Percentiles rank a stretch among this genome's conserved stretches.
Conservation (phyloP, 2,888 invertebrate species). For the Tachina lurida region DNA sequence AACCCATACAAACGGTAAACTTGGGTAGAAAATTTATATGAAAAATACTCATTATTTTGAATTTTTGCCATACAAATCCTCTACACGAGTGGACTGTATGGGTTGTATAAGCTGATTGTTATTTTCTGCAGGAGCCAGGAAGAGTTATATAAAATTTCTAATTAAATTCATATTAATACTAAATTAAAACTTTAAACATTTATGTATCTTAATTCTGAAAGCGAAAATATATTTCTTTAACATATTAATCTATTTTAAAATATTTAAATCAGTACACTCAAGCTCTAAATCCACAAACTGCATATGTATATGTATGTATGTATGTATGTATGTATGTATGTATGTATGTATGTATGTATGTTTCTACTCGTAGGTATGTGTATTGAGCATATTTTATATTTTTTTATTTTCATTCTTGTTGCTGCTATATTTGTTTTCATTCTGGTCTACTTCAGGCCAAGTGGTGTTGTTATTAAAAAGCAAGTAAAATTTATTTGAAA, state of each 20-base stretch:
- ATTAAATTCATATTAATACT: background rate
- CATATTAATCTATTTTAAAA: conserved; percentile 16
- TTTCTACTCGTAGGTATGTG: background rate
- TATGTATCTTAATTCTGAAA: conserved; percentile 2
- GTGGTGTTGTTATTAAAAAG: conserved; percentile 55
- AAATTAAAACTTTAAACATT: background rate
- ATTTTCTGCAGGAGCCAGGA: too few relatives aligned
- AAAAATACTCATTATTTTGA: too few relatives aligned
- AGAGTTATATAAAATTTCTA: background rate
- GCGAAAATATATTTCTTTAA: conserved; percentile 26
- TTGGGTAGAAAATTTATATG: too few relatives aligned
- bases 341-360: conserved; percentile 21
- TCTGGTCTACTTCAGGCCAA: conserved; percentile 49
- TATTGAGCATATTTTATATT: background rate
- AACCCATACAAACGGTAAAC: too few relatives aligned
- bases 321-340: conserved; percentile 37
- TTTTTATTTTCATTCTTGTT: conserved; percentile 19
- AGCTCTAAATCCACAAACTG: conserved; percentile 42
- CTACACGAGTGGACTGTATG: too few relatives aligned
- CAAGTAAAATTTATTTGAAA: background rate
- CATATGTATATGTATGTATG: conserved; percentile 11
- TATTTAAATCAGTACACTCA: conserved; percentile 50
- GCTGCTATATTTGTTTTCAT: conserved; percentile 14
- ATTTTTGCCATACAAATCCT: too few relatives aligned
- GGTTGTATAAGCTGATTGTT: too few relatives aligned